A percentile compares a stretch with the other conserved stretches of the same genome.
Evolutionary conservation across 1,140 invertebrate genomes (phyloP).

Genomic region (Megathymus violae): DNA sequence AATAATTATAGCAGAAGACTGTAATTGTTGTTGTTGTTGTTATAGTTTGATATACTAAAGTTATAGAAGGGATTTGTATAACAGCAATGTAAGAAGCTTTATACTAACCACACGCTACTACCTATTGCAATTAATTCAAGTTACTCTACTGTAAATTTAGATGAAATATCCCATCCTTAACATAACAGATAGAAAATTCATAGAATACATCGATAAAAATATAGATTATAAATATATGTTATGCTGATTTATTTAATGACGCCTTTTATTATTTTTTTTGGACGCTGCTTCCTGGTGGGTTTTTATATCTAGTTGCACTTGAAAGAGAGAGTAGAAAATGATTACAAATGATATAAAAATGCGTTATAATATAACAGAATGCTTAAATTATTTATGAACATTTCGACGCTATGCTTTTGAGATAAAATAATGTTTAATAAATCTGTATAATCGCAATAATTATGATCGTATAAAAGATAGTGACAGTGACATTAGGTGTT

Average conservation of each 20-base stretch:
- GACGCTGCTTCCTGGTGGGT: constrained; percentile 78
- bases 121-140: background rate
- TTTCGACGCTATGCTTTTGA: constrained; percentile 62
- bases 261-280: constrained; percentile 70
- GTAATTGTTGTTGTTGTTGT: too few relatives aligned
- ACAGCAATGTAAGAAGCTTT: background rate
- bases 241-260: constrained; percentile 44
- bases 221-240: background rate
- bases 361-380: constrained; percentile 37
- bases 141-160: too few relatives aligned
- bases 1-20: too few relatives aligned
- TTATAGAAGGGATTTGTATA: too few relatives aligned
- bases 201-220: too few relatives aligned
- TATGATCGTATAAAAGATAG: constrained; percentile 10
- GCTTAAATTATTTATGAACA: constrained; percentile 50
- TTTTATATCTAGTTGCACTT: constrained; percentile 69
- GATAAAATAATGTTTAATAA: constrained; percentile 38
- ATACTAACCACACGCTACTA: background rate
- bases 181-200: background rate
- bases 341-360: constrained; percentile 72
- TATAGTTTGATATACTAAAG: too few relatives aligned
- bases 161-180: too few relatives aligned
- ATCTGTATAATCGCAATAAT: constrained; percentile 17
- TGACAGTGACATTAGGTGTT: constrained; percentile 23
- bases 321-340: constrained; percentile 73